These are phyloP conservation scores for Hemicordylus capensis DNA, from an alignment of 2,113 vertebrate genomes.

Conservation along the genomic window DNA sequence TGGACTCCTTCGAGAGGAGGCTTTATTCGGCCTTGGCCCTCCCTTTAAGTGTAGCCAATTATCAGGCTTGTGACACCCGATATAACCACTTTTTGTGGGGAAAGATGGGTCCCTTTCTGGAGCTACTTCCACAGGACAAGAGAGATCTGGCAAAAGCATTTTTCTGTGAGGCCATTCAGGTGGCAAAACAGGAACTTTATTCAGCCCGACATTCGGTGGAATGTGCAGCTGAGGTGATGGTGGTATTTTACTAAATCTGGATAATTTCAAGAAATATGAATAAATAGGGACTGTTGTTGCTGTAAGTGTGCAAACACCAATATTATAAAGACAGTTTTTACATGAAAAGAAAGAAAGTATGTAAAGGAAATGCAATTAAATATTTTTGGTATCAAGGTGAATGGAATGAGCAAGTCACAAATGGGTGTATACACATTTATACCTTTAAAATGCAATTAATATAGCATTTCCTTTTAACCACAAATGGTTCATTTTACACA, in stretches of 20 bases:
- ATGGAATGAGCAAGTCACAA: background rate
- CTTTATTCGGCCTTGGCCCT: too few species aligned
- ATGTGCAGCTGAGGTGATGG: too few species aligned
- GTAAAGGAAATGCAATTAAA: background rate
- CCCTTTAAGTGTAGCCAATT: too few species aligned
- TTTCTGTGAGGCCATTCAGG: too few species aligned
- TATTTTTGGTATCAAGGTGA: background rate
- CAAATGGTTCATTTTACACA: background rate
- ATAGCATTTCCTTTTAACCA: background rate
- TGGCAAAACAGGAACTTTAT: too few species aligned
- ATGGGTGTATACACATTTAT: background rate
- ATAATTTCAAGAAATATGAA: background rate
- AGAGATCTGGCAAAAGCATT: too few species aligned
- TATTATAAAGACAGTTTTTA: background rate
- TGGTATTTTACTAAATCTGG: background rate
- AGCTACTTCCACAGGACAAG: too few species aligned
- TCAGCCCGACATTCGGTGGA: too few species aligned
- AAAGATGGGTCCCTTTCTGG: too few species aligned
- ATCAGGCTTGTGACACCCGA: too few species aligned
- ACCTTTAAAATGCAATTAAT: constrained; percentile 1
- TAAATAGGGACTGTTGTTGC: background rate
- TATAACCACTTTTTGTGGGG: too few species aligned
- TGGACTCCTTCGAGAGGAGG: too few species aligned
- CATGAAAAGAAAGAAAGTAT: background rate
- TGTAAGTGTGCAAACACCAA: background rate